Conservation (phyloP, 2,888 invertebrate species). For the Xanthorhoe spadicearia region DNA sequence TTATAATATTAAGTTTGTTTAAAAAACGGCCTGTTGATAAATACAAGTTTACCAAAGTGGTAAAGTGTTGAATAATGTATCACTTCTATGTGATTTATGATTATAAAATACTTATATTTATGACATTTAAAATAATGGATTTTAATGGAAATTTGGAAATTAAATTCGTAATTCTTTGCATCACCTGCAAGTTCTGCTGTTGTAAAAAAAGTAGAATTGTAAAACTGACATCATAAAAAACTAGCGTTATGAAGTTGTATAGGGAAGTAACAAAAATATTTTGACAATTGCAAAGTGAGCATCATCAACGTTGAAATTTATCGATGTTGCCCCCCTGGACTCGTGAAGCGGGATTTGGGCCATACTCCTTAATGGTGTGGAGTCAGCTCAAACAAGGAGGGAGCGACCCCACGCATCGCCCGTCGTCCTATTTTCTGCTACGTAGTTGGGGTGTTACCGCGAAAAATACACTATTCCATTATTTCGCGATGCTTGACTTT, state of each 20-base stretch:
- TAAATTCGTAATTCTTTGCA: no score
- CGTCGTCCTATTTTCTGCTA: conserved; percentile 67
- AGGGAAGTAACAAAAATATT: not conserved
- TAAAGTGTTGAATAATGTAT: no score
- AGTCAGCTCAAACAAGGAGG: conserved; percentile 40
- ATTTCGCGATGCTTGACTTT: conserved; percentile 3
- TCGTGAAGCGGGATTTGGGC: conserved; percentile 42
- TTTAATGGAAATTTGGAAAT: no score
- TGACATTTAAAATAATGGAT: no score
- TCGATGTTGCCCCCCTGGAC: conserved; percentile 28
- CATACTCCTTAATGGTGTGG: conserved; percentile 48
- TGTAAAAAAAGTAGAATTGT: no score
- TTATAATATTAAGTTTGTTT: no score
- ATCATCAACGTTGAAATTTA: conserved; percentile 27
- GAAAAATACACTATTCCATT: conserved; percentile 20
- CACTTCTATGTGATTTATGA: no score
- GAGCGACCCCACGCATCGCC: conserved; percentile 70
- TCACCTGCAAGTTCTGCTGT: no score
- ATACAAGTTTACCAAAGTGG: no score
- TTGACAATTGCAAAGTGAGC: conserved; percentile 9
- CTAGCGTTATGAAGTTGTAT: not conserved
- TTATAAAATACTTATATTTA: no score
- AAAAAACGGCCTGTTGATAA: no score
- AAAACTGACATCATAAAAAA: no score
- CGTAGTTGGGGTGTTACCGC: conserved; percentile 41